Conservation (phyloP, 2,888 invertebrate species). For the Glaucopsyche alexis region DNA sequence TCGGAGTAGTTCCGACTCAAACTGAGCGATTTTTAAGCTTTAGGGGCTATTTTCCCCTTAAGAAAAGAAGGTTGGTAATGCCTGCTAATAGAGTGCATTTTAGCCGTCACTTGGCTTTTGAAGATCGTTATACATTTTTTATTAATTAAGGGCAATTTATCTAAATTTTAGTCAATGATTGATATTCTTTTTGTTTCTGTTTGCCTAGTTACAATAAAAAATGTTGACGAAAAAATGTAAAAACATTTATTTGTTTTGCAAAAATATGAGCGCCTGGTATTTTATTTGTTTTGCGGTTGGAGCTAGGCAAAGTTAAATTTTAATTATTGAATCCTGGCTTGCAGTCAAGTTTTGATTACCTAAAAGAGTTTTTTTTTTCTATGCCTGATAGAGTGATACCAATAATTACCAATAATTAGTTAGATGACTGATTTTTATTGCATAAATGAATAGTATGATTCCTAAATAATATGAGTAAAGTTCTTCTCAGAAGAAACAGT, state of each 20-base stretch:
- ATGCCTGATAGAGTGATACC: no score
- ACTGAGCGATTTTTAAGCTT: no score
- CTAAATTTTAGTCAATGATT: constrained; percentile 5
- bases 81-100: neutral
- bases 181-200: neutral
- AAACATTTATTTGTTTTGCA: constrained; percentile 8
- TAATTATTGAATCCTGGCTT: neutral
- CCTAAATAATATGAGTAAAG: no score
- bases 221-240: constrained; percentile 24
- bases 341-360: neutral
- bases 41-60: no score
- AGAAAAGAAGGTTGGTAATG: neutral
- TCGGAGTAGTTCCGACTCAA: no score
- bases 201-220: constrained; percentile 24
- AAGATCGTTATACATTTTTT: neutral
- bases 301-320: neutral
- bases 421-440: no score
- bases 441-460: no score
- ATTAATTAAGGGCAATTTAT: neutral
- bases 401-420: no score
- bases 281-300: neutral
- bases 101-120: neutral
- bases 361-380: neutral
- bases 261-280: constrained; percentile 23
- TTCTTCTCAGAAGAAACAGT: no score